phyloP scores from a whole-genome alignment of 2,113 vertebrate species.

The Austrofundulus limnaeus region DNA sequence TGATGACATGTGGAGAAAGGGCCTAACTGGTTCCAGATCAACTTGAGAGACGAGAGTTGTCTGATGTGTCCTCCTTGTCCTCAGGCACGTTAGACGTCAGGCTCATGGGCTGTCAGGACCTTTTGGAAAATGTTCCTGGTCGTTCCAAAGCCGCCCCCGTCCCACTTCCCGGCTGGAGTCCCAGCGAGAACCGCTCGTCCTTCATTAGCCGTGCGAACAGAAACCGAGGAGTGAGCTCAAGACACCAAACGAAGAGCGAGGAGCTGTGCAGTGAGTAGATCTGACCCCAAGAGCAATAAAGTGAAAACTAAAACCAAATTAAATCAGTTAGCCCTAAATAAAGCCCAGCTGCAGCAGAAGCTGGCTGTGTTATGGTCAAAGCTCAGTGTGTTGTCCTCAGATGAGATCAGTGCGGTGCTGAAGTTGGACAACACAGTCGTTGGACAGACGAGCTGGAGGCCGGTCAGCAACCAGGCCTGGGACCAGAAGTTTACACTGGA shows the following conservation, averaged over 20 bases:
- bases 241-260: slow-evolving; percentile 92
- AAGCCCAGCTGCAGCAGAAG: neutral
- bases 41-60: neutral
- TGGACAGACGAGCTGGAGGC: slow-evolving; percentile 96
- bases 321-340: neutral
- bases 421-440: slow-evolving; percentile 99
- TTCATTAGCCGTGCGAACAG: slow-evolving; percentile 96
- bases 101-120: slow-evolving; percentile 99
- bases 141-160: slow-evolving; percentile 92
- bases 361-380: neutral
- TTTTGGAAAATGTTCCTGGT: slow-evolving; percentile 95
- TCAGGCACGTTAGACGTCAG: slow-evolving; percentile 97
- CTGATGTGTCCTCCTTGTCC: neutral
- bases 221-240: slow-evolving; percentile 88
- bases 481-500: slow-evolving; percentile 99
- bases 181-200: slow-evolving; percentile 92
- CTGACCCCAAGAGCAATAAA: neutral
- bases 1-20: neutral
- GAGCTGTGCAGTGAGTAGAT: slow-evolving; percentile 88
- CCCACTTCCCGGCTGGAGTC: slow-evolving; percentile 94
- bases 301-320: no score
- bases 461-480: slow-evolving; percentile 97
- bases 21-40: neutral
- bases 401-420: slow-evolving; percentile 96
- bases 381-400: slow-evolving; percentile 67